Percentiles rank a stretch among this genome's conserved stretches.
Conservation (phyloP, 1,140 invertebrate genomes). For the Euura lappo region DNA sequence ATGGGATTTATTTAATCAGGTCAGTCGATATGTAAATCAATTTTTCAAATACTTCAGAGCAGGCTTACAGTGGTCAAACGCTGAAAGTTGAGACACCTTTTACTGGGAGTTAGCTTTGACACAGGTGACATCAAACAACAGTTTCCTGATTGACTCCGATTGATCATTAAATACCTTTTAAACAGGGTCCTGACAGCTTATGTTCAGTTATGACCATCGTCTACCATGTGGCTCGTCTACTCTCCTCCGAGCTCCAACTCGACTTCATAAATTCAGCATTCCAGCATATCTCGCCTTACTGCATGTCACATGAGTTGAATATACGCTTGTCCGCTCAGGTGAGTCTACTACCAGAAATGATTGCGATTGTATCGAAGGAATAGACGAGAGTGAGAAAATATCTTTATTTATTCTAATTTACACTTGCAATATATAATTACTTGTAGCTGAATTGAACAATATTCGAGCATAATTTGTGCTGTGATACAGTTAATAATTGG, state of each 20-base stretch:
- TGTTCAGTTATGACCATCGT: constrained; percentile 63
- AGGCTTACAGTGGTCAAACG: too few relatives aligned
- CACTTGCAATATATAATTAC: too few relatives aligned
- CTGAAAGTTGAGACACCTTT: constrained; percentile 17
- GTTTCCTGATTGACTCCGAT: too few relatives aligned
- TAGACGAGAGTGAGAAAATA: too few relatives aligned
- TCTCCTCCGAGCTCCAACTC: constrained; percentile 34
- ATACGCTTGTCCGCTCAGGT: constrained; percentile 77
- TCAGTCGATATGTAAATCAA: constrained; percentile 35
- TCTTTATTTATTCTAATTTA: too few relatives aligned
- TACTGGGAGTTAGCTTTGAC: too few relatives aligned
- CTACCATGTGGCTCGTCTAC: constrained; percentile 53
- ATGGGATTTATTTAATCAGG: constrained; percentile 45
- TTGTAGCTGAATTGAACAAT: too few relatives aligned
- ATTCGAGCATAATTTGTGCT: neutral
- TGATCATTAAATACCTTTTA: constrained; percentile 15
- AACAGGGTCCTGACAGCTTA: constrained; percentile 53
- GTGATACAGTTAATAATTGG: constrained; percentile 35
- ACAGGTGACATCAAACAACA: neutral
- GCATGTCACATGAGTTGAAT: constrained; percentile 83
- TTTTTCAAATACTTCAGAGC: too few relatives aligned
- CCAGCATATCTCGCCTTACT: constrained; percentile 67
- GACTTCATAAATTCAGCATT: constrained; percentile 55
- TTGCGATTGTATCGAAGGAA: constrained; percentile 33
- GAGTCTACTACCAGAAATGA: constrained; percentile 42